Conservation (phyloP, 2,888 invertebrate species). For the Abrostola tripartita region DNA sequence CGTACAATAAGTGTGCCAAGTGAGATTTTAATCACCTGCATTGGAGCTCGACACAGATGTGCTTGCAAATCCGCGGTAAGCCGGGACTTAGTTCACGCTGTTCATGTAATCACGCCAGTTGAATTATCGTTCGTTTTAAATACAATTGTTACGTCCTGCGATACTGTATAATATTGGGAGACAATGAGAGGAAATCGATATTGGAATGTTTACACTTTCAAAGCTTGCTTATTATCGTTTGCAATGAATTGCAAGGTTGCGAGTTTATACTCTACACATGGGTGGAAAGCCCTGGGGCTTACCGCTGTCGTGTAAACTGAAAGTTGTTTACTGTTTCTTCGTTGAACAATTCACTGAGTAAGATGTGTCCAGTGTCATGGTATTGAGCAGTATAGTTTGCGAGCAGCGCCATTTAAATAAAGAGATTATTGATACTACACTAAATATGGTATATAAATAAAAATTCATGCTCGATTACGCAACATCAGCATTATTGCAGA, state of each 20-base stretch:
- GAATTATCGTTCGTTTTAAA: conserved; percentile 75
- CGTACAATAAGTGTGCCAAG: conserved; percentile 54
- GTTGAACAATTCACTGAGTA: background rate
- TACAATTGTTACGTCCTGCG: conserved; percentile 59
- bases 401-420: background rate
- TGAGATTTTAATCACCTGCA: conserved; percentile 67
- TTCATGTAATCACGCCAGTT: conserved; percentile 75
- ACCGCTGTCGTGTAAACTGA: conserved; percentile 1
- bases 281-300: background rate
- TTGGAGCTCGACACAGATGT: conserved; percentile 70
- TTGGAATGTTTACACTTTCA: background rate
- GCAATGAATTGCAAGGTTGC: background rate
- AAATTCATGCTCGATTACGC: no score
- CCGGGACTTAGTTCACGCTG: conserved; percentile 78
- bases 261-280: background rate
- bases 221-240: conserved; percentile 1
- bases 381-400: background rate
- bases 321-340: conserved; percentile 2
- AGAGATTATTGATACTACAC: no score
- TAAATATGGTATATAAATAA: no score
- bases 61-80: conserved; percentile 79
- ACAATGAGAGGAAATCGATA: conserved; percentile 11
- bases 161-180: conserved; percentile 12
- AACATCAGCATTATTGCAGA: no score
- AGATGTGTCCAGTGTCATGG: background rate